Conservation (phyloP, 2,888 invertebrate species). For the Leptinotarsa rubiginosa region DNA sequence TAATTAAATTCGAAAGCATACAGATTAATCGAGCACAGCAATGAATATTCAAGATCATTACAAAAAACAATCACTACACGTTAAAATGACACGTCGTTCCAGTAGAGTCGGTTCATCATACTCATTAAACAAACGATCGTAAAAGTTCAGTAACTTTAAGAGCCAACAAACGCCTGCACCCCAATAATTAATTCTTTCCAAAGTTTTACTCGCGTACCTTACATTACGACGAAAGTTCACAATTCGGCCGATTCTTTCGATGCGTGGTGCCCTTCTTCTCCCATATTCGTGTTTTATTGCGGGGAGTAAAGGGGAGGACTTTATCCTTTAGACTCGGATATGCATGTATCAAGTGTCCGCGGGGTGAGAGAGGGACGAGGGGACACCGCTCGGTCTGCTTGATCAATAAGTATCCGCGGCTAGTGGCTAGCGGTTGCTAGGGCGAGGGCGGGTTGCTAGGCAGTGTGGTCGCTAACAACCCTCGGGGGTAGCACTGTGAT, state of each 20-base stretch:
- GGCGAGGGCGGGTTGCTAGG: slow-evolving; percentile 68
- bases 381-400: slow-evolving; percentile 55
- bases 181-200: slow-evolving; percentile 27
- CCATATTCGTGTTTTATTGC: slow-evolving; percentile 33
- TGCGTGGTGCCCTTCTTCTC: slow-evolving; percentile 34
- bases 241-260: slow-evolving; percentile 36
- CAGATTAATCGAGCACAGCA: no score
- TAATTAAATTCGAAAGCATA: no score
- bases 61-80: neutral
- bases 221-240: slow-evolving; percentile 26
- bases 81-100: neutral
- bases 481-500: slow-evolving; percentile 67
- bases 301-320: slow-evolving; percentile 30
- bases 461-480: slow-evolving; percentile 69
- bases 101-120: slow-evolving; percentile 4
- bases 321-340: slow-evolving; percentile 52
- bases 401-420: slow-evolving; percentile 69
- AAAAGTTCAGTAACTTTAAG: slow-evolving; percentile 19
- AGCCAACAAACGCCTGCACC: slow-evolving; percentile 25
- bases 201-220: slow-evolving; percentile 15
- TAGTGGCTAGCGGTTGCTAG: slow-evolving; percentile 70
- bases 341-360: slow-evolving; percentile 59
- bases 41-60: no score
- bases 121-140: slow-evolving; percentile 14
- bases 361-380: slow-evolving; percentile 41